A percentile compares a stretch with the other conserved stretches of the same genome.
Evolutionary conservation across 2,797 vertebrate genomes (phyloP).

Genomic region (Delichon dasypus): DNA sequence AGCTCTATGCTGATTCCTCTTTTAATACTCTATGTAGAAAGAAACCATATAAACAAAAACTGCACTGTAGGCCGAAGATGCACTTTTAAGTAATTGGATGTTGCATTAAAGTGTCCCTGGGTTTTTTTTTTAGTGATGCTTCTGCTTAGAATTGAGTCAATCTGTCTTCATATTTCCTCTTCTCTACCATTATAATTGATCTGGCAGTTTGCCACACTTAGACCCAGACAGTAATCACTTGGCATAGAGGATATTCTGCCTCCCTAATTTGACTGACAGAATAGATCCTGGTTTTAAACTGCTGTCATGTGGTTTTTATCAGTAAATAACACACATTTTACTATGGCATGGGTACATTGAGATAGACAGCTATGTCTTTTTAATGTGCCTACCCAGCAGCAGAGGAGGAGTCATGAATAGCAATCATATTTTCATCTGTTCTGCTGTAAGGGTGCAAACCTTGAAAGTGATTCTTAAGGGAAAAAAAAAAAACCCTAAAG

Average conservation of each 20-base stretch:
- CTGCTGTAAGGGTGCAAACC: neutral
- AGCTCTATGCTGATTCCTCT: neutral
- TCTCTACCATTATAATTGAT: slow-evolving; percentile 72
- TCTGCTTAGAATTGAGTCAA: slow-evolving; percentile 74
- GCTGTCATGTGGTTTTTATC: slow-evolving; percentile 71
- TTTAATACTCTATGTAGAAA: neutral
- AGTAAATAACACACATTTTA: slow-evolving; percentile 75
- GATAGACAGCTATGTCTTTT: slow-evolving; percentile 65
- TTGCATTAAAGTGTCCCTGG: slow-evolving; percentile 69
- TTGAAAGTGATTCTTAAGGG: neutral
- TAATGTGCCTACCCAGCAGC: neutral
- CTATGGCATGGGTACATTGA: slow-evolving; percentile 52
- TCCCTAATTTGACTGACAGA: slow-evolving; percentile 74
- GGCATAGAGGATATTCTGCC: slow-evolving; percentile 65
- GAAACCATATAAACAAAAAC: slow-evolving; percentile 33
- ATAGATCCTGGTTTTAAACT: slow-evolving; percentile 66
- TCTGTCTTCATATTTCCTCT: slow-evolving; percentile 78
- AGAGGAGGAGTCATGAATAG: slow-evolving; percentile 15
- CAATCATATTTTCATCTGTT: slow-evolving; percentile 36
- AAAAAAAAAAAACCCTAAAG: neutral
- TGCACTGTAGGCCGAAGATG: neutral
- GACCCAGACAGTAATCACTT: slow-evolving; percentile 64
- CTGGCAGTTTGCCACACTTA: slow-evolving; percentile 65
- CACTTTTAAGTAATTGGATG: slow-evolving; percentile 67
- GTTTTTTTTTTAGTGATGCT: slow-evolving; percentile 69